These are phyloP conservation scores for Acrossocheilus wenchowensis DNA, from an alignment of 2,797 vertebrate species.

Conservation along the genomic window DNA sequence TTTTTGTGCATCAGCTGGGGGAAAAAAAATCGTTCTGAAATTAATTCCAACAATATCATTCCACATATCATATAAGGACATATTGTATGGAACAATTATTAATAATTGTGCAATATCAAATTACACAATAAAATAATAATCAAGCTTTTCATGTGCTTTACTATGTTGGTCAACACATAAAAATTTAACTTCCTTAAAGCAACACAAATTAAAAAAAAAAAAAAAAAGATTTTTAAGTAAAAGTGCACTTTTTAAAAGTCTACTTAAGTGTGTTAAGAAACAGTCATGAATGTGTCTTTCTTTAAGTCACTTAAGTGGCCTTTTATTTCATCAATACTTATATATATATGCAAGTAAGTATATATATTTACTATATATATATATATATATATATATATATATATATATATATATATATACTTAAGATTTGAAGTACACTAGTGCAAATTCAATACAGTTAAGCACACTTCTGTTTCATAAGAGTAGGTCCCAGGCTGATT, in stretches of 20 bases:
- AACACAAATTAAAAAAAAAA: not conserved
- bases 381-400: no score
- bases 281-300: not conserved
- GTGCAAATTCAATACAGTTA: not conserved
- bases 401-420: no score
- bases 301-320: not conserved
- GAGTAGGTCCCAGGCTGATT: not conserved
- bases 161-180: not conserved
- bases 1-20: no score
- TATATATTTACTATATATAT: no score
- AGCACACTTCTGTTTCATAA: not conserved
- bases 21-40: no score
- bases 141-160: not conserved
- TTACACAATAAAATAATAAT: not conserved
- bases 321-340: not conserved
- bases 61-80: no score
- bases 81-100: not conserved
- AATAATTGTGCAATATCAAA: not conserved
- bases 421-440: not conserved
- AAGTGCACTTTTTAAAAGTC: not conserved
- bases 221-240: not conserved
- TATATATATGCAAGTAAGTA: no score
- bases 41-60: no score
- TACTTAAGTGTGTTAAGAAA: not conserved
- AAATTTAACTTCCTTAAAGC: not conserved